Percentiles rank a stretch among this genome's conserved stretches.
Conservation (phyloP, 2,797 vertebrate species). For the Pangasius krempfi region DNA sequence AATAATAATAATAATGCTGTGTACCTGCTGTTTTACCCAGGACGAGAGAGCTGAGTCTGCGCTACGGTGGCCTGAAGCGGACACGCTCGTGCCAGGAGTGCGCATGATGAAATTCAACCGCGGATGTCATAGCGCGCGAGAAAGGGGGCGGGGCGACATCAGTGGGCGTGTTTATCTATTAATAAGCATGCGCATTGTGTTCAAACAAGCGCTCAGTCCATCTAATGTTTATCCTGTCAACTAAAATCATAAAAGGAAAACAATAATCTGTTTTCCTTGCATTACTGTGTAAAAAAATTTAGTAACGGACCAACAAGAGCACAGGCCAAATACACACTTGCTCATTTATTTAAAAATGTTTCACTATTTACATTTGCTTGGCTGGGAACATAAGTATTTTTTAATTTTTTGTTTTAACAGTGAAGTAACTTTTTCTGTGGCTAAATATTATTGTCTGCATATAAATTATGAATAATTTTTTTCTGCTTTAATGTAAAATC, state of each 20-base stretch:
- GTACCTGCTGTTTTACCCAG: neutral
- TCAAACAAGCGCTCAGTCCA: neutral
- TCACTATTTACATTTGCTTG: neutral
- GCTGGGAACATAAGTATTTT: neutral
- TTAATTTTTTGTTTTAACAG: neutral
- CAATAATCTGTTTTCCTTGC: neutral
- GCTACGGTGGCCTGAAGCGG: neutral
- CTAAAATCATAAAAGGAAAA: neutral
- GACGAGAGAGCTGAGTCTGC: neutral
- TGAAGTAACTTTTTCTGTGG: neutral
- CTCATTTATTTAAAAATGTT: neutral
- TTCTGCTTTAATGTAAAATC: neutral
- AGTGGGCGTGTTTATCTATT: neutral
- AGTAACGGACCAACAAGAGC: neutral
- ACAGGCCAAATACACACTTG: neutral
- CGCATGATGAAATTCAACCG: neutral
- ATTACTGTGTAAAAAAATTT: neutral
- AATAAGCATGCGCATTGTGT: neutral
- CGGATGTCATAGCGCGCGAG: no score
- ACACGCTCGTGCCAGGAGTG: neutral
- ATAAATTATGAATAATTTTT: no score
- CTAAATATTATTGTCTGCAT: neutral
- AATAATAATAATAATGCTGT: neutral
- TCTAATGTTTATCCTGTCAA: neutral
- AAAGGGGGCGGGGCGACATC: neutral